phyloP scores from a whole-genome alignment of 2,797 vertebrate genomes.

The Pterois miles region DNA sequence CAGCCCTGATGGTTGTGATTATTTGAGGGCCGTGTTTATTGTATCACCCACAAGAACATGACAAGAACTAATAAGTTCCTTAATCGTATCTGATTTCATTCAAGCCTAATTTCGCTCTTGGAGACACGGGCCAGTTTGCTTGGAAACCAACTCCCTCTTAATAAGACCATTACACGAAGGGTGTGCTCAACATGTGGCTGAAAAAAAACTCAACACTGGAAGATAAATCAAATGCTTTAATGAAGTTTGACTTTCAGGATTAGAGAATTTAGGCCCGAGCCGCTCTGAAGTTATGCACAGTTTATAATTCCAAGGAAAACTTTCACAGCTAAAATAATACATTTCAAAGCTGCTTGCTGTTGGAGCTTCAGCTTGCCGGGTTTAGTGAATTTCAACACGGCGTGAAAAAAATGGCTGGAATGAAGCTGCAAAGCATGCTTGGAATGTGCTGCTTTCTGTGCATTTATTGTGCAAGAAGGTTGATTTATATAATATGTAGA shows the following conservation, averaged over 20 bases:
- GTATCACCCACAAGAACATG: conserved; percentile 72
- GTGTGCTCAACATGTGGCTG: conserved; percentile 63
- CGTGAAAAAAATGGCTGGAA: conserved; percentile 47
- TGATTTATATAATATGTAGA: background rate
- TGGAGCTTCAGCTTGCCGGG: conserved; percentile 34
- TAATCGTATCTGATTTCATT: conserved; percentile 78
- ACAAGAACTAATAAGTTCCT: conserved; percentile 79
- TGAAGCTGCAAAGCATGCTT: conserved; percentile 47
- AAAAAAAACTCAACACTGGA: conserved; percentile 14
- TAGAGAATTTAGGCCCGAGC: conserved; percentile 69
- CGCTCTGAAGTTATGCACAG: conserved; percentile 75
- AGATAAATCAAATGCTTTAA: conserved; percentile 79
- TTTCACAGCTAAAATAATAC: conserved; percentile 84
- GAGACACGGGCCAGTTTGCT: conserved; percentile 64
- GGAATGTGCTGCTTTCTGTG: conserved; percentile 51
- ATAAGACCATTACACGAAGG: conserved; percentile 82
- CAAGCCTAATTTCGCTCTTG: conserved; percentile 64
- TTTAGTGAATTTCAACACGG: conserved; percentile 52
- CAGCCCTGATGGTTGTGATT: conserved; percentile 74
- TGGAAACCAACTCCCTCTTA: conserved; percentile 73
- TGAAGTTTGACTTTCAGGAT: conserved; percentile 81
- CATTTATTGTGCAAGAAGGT: background rate
- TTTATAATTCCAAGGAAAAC: conserved; percentile 80
- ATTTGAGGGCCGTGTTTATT: conserved; percentile 75
- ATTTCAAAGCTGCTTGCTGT: conserved; percentile 57